Base-by-base conservation (phyloP, 2,113 vertebrate species). In the Cochlearius cochlearius region DNA sequence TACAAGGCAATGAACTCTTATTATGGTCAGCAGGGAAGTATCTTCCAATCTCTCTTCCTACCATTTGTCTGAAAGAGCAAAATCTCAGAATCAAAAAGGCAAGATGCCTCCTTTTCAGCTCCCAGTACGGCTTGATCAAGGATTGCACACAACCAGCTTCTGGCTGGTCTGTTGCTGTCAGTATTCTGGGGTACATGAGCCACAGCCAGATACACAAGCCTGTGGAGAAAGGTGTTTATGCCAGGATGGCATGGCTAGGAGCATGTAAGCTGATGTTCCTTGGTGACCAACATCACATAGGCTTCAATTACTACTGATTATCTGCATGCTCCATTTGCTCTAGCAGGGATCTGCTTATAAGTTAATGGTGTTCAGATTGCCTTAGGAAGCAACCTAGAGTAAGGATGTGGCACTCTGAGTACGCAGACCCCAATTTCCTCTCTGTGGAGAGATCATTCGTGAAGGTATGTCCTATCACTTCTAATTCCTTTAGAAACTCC, bases 131-230 rank as follows among this genome's bases (percentile, higher is more conserved):
- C 23, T 43, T 3, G 0, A 32, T 27, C 71, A 64, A 87, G 11
- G 36, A 14, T 30, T 43, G 26, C 64, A 62, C 11, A 21, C 13
- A 41, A 12, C 3, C 68, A 66, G 9, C 20, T 85, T 59, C 53
- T n/a, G 19, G 34, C 30, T 84, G 36, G 4, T 38, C 69, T 69
- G 9, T 6, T 86, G 26, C 18, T 81, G 29, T 55, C 30, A 20
- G 12, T 20, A 26, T 68, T 67, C 43, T 68, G 29, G 22, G 15
- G 6, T 32, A 7, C 6, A 3, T 14, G 11, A 0, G 1, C 8
- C 34, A 58, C 34, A 79, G 59, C 3, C 23, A 80, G 32, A 38
- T 11, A 71, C 49, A 60, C 3, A 38, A 41, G 8, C 10, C 8
- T 26, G 6, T 0, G 6, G 32, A 64, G 80, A 68, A 95, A 16